Base-by-base conservation (phyloP, 2,797 vertebrate genomes). In the Gadopsis marmoratus region DNA sequence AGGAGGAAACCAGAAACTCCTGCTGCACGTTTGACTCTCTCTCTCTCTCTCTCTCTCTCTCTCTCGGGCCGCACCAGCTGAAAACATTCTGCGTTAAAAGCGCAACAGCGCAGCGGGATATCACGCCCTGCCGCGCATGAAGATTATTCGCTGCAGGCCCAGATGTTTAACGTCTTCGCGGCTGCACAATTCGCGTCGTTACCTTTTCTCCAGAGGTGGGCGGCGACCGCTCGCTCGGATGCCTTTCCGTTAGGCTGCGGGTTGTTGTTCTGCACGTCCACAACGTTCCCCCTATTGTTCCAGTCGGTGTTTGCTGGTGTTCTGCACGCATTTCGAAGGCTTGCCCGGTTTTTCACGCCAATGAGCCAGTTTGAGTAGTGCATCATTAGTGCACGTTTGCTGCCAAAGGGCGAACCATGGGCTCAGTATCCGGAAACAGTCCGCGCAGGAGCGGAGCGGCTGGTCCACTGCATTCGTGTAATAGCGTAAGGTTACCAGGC, bases 361-460 rank as follows among this genome's bases (percentile, higher is more conserved):
- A 93, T 89, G 17, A 95, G 92, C 92, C 94, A 94, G 74, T 88
- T 94, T 54, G 93, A 94, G 82, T 94, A 95, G 85, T 92, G 92
- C 93, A 95, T 93, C 89, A 91, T 94, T 59, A 67, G 26, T 82
- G 86, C 90, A 91, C 88, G 33, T 41, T 56, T 23, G 77, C n/a
- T 59, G 33, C 19, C 16, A 26, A 29, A 51, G 51, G 79, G 68
- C 59, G 54, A 48, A 86, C 17, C 87, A 91, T 88, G 65, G 72
- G 82, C 66, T 43, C 67, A 53, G 6, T 23, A 37, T 47, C 19
- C 37, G 29, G 1, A 85, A 45, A 48, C 23, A 74, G 54, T 70
- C 72, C 72, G n/a, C 29, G 21, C 14, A 29, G 13, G 17, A 75
- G 74, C 69, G 55, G 78, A 70, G 68, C 64, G 56, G 79, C 43